Evolutionary conservation across 2,797 vertebrate species (phyloP).

Genomic region (Xiphorhynchus erythropygius): DNA sequence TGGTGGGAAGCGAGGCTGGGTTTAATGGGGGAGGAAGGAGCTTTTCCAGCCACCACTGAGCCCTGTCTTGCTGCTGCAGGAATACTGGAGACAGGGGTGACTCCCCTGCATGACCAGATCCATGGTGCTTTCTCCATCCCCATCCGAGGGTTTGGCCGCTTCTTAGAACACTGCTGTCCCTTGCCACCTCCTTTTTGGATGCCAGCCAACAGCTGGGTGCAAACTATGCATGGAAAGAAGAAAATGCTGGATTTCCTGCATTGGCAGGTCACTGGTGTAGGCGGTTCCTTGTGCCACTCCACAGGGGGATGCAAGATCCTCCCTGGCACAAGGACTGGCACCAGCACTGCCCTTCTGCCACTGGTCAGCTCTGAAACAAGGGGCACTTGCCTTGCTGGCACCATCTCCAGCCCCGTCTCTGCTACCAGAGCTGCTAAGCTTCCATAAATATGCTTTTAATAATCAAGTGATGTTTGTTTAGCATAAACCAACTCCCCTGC

Average conservation of each 20-base stretch:
- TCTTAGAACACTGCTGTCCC: background rate
- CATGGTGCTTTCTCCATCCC: fast-evolving
- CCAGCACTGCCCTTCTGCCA: fast-evolving
- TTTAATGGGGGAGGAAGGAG: background rate
- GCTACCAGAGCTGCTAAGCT: background rate
- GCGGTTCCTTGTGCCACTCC: background rate
- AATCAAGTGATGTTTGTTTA: constrained; percentile 62
- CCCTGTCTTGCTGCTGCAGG: background rate
- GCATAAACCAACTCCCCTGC: constrained; percentile 47
- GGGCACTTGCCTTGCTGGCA: background rate
- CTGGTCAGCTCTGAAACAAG: background rate
- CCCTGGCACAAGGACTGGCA: background rate
- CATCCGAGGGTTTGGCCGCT: background rate
- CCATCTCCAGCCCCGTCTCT: background rate
- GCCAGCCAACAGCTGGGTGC: background rate
- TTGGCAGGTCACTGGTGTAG: fast-evolving
- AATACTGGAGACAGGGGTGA: fast-evolving
- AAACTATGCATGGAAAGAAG: background rate
- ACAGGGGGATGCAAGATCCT: background rate
- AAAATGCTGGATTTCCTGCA: fast-evolving
- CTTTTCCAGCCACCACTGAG: background rate
- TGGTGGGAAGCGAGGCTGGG: background rate
- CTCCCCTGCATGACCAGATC: fast-evolving
- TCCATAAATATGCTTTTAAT: constrained; percentile 53
- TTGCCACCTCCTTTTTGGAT: background rate